Base-by-base conservation (phyloP, 1,140 invertebrate species). In the Pseudomyrmex cubaensis region DNA sequence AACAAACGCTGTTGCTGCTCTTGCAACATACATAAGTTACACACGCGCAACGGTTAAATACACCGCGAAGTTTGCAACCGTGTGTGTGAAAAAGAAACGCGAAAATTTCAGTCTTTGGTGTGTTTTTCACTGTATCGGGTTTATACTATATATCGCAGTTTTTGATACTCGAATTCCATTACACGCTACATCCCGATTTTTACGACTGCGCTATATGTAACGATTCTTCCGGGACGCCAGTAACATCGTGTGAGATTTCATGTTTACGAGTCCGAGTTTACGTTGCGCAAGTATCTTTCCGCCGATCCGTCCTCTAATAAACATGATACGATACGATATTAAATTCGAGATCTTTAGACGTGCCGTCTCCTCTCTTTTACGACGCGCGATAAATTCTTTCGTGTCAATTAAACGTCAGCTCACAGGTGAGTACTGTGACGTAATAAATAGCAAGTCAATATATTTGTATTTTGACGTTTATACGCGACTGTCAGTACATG, bases 251-350 rank as follows among this genome's bases (percentile, higher is more conserved):
- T 70, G 44, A 78, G 52, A 78, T 70, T 78, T 78, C 35, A 78
- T 46, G 20, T 78, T 78, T 78, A 70, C 57, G 75, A 48, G 20
- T 46, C 15, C 22, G 20, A 70, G 20, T 35, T 35, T 35, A 35
- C 22, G 67, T 56, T 20, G 48, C 12, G 22, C n/a, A 22, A 52
- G 50, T 52, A 52, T 52, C 5, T 64, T 12, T 77, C 20, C 64
- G 48, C n/a, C 15, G 44, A 69, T 35, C 35, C 35, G 35, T 35
- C 35, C 25, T 69, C 10, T 59, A 70, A 78, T 69, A 78, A 78
- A 78, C 10, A 78, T 78, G 54, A 77, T 77, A 66, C 67, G 69
- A 78, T 7, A 78, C 69, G 54, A 77, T 77, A 66, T 77, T 57
- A 67, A 67, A 77, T 20, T 57, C 17, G n/a, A 77, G 5, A 57